These are phyloP conservation scores for Euthynnus affinis DNA, from an alignment of 2,797 vertebrate genomes.

Conservation along the genomic window DNA sequence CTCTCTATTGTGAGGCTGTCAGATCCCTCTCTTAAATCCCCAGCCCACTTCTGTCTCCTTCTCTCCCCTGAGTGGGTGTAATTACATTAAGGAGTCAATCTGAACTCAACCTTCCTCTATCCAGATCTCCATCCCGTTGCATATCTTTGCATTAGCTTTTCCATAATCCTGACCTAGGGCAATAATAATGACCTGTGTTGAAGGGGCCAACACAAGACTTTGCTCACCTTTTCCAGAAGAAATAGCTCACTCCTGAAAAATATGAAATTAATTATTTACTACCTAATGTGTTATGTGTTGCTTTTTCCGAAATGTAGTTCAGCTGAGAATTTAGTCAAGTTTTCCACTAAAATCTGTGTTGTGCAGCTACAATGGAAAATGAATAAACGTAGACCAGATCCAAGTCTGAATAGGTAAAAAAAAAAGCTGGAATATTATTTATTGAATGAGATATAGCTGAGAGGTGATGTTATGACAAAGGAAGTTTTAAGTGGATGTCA, in stretches of 20 bases:
- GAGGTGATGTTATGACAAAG: conserved; percentile 28
- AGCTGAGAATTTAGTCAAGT: background rate
- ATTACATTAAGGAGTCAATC: conserved; percentile 89
- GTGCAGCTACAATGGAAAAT: background rate
- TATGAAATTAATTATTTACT: conserved; percentile 43
- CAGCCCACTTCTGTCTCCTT: conserved; percentile 70
- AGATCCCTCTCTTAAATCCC: conserved; percentile 82
- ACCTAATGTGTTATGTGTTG: conserved; percentile 11
- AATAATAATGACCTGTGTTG: conserved; percentile 79
- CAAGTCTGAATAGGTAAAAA: background rate
- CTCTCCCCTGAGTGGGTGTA: conserved; percentile 82
- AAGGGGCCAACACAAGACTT: conserved; percentile 39
- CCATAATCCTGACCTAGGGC: conserved; percentile 86
- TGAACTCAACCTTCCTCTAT: conserved; percentile 71
- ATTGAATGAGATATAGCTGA: background rate
- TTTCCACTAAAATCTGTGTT: background rate
- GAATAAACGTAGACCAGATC: conserved; percentile 2
- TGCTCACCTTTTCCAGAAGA: conserved; percentile 27
- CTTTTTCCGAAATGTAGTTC: conserved; percentile 38
- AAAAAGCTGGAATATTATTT: conserved; percentile 15
- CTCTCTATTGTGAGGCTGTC: conserved; percentile 84
- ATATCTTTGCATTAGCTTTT: conserved; percentile 83
- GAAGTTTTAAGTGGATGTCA: conserved; percentile 30
- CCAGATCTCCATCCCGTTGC: conserved; percentile 81
- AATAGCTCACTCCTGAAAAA: conserved; percentile 6